phyloP scores from a whole-genome alignment of 1,140 invertebrate genomes.

The Goniozus legneri region DNA sequence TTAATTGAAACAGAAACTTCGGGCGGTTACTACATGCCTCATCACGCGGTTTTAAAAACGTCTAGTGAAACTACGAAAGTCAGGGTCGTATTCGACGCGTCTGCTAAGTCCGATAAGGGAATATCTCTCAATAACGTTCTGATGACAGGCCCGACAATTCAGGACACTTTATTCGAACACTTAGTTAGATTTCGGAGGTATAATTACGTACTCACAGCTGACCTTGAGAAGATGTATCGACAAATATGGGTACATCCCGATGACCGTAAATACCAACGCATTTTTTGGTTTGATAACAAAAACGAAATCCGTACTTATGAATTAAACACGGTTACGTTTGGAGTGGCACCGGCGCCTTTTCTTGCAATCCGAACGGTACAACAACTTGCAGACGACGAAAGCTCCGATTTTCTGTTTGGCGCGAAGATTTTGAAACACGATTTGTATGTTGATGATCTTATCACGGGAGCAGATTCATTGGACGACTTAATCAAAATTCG shows the following conservation, averaged over 20 bases:
- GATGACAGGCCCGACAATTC: conserved; percentile 10
- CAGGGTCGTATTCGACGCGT: neutral
- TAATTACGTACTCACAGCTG: conserved; percentile 31
- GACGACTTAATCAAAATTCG: conserved; percentile 27
- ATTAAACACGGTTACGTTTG: neutral
- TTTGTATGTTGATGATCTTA: conserved; percentile 49
- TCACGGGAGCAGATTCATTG: conserved; percentile 33
- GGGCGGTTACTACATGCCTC: neutral
- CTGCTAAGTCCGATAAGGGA: conserved; percentile 11
- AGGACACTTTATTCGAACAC: neutral
- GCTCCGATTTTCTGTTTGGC: neutral
- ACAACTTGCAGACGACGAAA: neutral
- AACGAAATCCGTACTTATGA: neutral
- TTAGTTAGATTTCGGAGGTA: conserved; percentile 26
- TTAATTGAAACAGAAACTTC: neutral
- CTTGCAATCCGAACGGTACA: neutral
- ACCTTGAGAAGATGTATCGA: conserved; percentile 45
- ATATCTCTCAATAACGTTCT: conserved; percentile 27
- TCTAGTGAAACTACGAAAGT: neutral
- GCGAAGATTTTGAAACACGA: conserved; percentile 26
- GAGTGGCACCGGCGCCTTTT: neutral
- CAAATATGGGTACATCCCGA: conserved; percentile 29
- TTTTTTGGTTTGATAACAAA: conserved; percentile 9
- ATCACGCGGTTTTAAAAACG: neutral
- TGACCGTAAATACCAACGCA: conserved; percentile 32